phyloP scores from a whole-genome alignment of 2,113 vertebrate species.

The Gyps fulvus region DNA sequence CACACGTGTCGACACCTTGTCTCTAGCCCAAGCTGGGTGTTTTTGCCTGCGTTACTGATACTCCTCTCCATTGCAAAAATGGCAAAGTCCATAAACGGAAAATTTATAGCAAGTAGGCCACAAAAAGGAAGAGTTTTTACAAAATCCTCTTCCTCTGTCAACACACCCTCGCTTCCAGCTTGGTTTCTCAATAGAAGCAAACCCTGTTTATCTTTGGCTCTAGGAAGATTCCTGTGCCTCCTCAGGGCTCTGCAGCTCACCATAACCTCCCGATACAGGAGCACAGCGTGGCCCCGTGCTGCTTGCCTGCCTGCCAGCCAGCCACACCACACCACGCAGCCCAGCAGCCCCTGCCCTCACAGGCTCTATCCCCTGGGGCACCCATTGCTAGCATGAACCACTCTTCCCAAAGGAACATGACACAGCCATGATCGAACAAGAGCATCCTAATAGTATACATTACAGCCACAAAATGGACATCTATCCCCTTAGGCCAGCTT shows the following conservation, averaged over 20 bases:
- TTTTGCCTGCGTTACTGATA: background rate
- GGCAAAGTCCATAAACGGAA: background rate
- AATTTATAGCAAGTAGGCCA: background rate
- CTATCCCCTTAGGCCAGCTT: background rate
- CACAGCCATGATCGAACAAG: background rate
- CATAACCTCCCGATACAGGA: accelerated
- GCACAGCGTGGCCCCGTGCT: accelerated
- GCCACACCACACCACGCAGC: background rate
- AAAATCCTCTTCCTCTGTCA: background rate
- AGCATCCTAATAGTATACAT: background rate
- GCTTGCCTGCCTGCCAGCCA: background rate
- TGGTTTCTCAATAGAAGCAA: background rate
- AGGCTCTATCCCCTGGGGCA: background rate
- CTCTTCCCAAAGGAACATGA: background rate
- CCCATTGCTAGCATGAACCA: background rate
- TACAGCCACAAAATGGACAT: background rate
- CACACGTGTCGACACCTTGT: accelerated
- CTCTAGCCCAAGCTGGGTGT: background rate
- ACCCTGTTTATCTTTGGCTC: background rate
- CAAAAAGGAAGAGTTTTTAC: background rate
- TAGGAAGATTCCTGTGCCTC: background rate
- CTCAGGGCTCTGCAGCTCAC: background rate
- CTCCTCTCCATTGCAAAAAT: background rate
- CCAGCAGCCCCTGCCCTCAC: background rate
- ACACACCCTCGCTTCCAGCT: background rate